phyloP scores from a whole-genome alignment of 2,888 invertebrate species.

The Caenorhabditis parvicauda region DNA sequence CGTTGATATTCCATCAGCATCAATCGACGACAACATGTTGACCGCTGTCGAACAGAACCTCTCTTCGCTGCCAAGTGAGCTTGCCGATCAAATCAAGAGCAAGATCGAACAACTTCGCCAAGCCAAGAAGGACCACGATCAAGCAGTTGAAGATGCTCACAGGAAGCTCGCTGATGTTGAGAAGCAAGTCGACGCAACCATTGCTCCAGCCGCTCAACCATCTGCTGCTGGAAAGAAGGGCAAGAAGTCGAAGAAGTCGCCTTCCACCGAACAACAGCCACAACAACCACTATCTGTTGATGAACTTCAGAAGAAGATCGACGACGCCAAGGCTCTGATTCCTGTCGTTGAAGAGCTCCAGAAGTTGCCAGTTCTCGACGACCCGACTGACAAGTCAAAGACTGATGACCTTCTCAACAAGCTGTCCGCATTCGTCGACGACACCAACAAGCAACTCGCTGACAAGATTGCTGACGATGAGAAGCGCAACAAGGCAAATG shows the following conservation, averaged over 20 bases:
- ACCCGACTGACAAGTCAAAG: too few relatives aligned
- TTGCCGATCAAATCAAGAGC: constrained; percentile 1
- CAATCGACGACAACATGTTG: constrained; percentile 10
- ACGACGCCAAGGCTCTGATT: constrained; percentile 21
- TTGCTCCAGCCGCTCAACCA: too few relatives aligned
- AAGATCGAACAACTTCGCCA: constrained; percentile 13
- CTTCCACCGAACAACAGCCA: too few relatives aligned
- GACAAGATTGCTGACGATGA: constrained; percentile 27
- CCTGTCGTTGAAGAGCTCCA: constrained; percentile 27
- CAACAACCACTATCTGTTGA: constrained; percentile 18
- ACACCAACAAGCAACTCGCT: constrained; percentile 17
- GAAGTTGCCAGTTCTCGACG: constrained; percentile 21
- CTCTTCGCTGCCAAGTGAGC: constrained; percentile 2
- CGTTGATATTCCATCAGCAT: constrained; percentile 4
- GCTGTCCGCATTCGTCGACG: constrained; percentile 21
- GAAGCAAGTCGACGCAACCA: too few relatives aligned
- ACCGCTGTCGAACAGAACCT: constrained; percentile 7
- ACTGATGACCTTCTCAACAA: constrained; percentile 19
- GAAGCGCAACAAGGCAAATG: constrained; percentile 26
- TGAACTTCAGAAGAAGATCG: constrained; percentile 13
- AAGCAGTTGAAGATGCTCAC: too few relatives aligned
- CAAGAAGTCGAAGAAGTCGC: constrained; percentile 31
- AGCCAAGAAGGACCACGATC: constrained; percentile 1
- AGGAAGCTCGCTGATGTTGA: too few relatives aligned
- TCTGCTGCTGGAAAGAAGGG: constrained; percentile 21